Percentiles rank a stretch among this genome's conserved stretches.
Evolutionary conservation across 1,140 invertebrate species (phyloP).

Genomic region (Drosophila pseudoananassae): DNA sequence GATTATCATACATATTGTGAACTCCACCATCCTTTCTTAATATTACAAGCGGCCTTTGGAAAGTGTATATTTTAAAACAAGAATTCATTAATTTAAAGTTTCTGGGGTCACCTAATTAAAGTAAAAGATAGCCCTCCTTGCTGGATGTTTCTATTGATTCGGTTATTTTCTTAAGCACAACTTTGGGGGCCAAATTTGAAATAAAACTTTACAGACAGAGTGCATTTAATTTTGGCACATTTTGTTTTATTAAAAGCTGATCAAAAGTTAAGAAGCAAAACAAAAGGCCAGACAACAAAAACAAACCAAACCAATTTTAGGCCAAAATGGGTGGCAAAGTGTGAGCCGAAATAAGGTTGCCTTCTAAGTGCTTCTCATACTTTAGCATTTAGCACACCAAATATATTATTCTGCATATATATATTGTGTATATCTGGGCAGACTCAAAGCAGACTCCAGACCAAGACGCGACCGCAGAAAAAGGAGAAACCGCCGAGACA

Average conservation of each 20-base stretch:
- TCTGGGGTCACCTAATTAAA: not conserved
- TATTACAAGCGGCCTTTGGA: too few species aligned
- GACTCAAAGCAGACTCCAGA: constrained; percentile 28
- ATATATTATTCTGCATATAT: constrained; percentile 41
- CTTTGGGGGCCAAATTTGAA: constrained; percentile 32
- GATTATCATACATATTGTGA: constrained; percentile 47
- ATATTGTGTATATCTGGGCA: constrained; percentile 5
- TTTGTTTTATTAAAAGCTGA: constrained; percentile 63
- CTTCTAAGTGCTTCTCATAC: constrained; percentile 45
- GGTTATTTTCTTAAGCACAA: constrained; percentile 14
- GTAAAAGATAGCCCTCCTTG: too few species aligned
- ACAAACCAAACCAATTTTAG: constrained; percentile 48
- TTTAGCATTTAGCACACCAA: constrained; percentile 13
- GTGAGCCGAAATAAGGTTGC: constrained; percentile 43
- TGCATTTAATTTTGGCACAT: constrained; percentile 61
- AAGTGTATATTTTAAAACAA: too few species aligned
- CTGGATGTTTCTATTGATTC: constrained; percentile 22
- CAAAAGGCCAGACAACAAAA: constrained; percentile 45
- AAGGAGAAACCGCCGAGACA: constrained; percentile 14
- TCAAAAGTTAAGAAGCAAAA: constrained; percentile 70
- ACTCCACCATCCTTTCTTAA: too few species aligned
- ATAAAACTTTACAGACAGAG: constrained; percentile 67
- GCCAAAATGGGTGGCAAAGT: not conserved
- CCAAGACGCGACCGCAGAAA: constrained; percentile 53
- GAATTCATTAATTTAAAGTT: not conserved